These are phyloP conservation scores for Calidris pygmaea DNA, from an alignment of 2,113 vertebrate genomes.

Conservation along the genomic window DNA sequence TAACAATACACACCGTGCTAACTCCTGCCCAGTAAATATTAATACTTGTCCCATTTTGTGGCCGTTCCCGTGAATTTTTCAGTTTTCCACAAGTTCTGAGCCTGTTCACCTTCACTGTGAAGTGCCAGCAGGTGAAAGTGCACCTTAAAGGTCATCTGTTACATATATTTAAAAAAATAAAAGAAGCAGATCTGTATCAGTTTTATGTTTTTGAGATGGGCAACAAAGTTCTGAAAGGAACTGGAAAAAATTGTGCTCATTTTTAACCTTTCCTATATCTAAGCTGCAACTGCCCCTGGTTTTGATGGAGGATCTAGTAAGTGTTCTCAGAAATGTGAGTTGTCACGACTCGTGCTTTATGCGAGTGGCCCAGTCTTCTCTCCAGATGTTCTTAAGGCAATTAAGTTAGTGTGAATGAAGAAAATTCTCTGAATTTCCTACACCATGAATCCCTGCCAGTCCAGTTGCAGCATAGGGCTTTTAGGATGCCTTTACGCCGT, in stretches of 20 bases:
- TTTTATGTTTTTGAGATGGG: neutral
- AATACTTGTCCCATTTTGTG: neutral
- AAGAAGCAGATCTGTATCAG: rapidly evolving
- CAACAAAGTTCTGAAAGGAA: neutral
- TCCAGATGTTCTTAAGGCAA: neutral
- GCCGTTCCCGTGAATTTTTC: neutral
- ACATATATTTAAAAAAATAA: rapidly evolving
- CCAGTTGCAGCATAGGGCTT: rapidly evolving
- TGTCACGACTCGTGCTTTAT: neutral
- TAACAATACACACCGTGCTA: neutral
- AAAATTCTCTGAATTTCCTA: neutral
- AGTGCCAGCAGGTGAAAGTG: neutral
- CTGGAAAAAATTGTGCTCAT: neutral
- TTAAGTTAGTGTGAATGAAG: slow-evolving; percentile 9
- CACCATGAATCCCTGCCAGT: neutral
- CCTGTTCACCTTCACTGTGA: neutral
- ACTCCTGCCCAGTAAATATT: slow-evolving; percentile 20
- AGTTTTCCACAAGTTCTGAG: neutral
- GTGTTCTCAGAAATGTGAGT: neutral
- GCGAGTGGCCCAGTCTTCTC: neutral
- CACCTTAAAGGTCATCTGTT: neutral
- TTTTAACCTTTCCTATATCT: neutral
- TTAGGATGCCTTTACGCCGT: neutral
- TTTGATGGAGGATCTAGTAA: neutral
- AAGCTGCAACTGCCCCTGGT: neutral